Evolutionary conservation across 2,888 invertebrate genomes (phyloP).

Genomic region (Pammene fasciana): DNA sequence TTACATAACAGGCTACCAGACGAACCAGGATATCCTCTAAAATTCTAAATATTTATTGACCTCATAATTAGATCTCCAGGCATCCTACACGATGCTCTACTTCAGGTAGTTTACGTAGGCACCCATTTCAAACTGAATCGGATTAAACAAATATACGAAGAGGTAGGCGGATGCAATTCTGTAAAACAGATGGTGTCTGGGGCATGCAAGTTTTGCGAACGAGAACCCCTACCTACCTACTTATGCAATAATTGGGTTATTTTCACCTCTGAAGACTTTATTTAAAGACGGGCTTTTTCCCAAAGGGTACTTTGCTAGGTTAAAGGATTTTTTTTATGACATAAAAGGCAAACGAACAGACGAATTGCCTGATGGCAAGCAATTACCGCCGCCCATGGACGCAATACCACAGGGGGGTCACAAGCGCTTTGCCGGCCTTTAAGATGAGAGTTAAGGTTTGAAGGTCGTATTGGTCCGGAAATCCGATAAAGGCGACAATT

Average conservation of each 20-base stretch:
- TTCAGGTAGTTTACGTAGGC: neutral
- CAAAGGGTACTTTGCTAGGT: neutral
- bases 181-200: constrained; percentile 44
- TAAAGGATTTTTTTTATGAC: no score
- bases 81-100: constrained; percentile 22
- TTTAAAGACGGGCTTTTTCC: neutral
- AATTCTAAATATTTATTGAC: constrained; percentile 25
- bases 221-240: neutral
- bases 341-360: no score
- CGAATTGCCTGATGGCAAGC: no score
- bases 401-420: no score
- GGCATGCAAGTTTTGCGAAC: constrained; percentile 27
- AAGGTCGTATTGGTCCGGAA: no score
- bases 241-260: neutral
- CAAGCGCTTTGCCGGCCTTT: no score
- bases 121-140: constrained; percentile 41
- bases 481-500: no score
- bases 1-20: constrained; percentile 3
- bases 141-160: constrained; percentile 51
- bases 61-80: constrained; percentile 13
- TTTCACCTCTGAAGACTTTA: neutral
- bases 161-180: constrained; percentile 51
- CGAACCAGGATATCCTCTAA: constrained; percentile 23
- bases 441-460: no score
- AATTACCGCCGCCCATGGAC: no score